Percentiles rank a stretch among this genome's conserved stretches.
Conservation (phyloP, 2,797 vertebrate genomes). For the Epinephelus awoara region DNA sequence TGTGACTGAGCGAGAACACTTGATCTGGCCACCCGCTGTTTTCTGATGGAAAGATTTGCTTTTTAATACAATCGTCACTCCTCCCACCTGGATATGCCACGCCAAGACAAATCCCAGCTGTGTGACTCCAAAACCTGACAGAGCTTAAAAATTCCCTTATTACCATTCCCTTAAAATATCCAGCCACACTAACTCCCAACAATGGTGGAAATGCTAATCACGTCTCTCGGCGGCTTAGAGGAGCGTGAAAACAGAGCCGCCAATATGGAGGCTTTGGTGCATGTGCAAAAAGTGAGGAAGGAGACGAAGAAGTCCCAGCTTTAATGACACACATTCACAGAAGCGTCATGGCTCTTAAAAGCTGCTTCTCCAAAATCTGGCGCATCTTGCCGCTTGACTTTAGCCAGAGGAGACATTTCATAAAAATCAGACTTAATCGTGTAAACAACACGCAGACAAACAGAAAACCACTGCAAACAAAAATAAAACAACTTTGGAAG, state of each 20-base stretch:
- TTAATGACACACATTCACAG: conserved; percentile 82
- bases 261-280: conserved; percentile 70
- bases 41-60: conserved; percentile 88
- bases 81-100: conserved; percentile 83
- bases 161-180: conserved; percentile 79
- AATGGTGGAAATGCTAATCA: conserved; percentile 78
- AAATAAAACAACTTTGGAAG: conserved; percentile 80
- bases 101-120: conserved; percentile 86
- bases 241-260: conserved; percentile 62
- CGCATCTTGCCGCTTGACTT: conserved; percentile 75
- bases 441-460: conserved; percentile 79
- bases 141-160: conserved; percentile 81
- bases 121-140: conserved; percentile 80
- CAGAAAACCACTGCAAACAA: conserved; percentile 74
- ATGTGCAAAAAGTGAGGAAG: conserved; percentile 52
- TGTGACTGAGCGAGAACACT: conserved; percentile 82
- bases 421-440: conserved; percentile 77
- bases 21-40: conserved; percentile 86
- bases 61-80: conserved; percentile 87
- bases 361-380: conserved; percentile 68
- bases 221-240: conserved; percentile 69
- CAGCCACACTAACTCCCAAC: conserved; percentile 73
- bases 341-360: conserved; percentile 65
- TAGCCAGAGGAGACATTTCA: conserved; percentile 79
- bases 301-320: conserved; percentile 62